Conservation (phyloP, 2,113 vertebrate genomes). For the Onychorhynchus coronatus region DNA sequence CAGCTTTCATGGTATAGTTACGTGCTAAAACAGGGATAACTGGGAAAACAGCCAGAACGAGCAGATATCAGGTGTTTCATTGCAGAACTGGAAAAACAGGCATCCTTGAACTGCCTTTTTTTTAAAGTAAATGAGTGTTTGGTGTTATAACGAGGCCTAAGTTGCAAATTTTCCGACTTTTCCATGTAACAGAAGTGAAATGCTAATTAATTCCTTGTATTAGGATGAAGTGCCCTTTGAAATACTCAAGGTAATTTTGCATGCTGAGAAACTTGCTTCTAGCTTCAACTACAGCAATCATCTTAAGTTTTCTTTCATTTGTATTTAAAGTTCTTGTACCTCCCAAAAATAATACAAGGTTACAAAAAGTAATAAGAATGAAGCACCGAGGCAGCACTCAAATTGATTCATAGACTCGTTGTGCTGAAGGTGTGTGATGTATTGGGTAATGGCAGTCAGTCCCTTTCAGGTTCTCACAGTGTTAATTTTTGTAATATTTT, state of each 20-base stretch:
- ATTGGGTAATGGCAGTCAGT: background rate
- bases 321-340: background rate
- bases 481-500: background rate
- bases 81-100: conserved; percentile 11
- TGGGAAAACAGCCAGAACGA: conserved; percentile 28
- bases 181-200: background rate
- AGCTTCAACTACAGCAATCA: background rate
- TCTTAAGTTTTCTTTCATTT: background rate
- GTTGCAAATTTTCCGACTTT: background rate
- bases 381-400: background rate
- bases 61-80: background rate
- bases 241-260: background rate
- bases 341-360: background rate
- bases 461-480: background rate
- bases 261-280: background rate
- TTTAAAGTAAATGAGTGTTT: background rate
- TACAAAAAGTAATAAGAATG: background rate
- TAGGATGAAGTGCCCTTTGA: background rate
- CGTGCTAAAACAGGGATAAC: background rate
- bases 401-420: background rate
- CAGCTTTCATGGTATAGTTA: background rate
- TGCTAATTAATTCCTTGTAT: background rate
- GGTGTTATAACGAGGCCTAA: background rate
- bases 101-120: background rate
- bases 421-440: background rate